Conservation (phyloP, 2,797 vertebrate species). For the Pipistrellus pygmaeus region DNA sequence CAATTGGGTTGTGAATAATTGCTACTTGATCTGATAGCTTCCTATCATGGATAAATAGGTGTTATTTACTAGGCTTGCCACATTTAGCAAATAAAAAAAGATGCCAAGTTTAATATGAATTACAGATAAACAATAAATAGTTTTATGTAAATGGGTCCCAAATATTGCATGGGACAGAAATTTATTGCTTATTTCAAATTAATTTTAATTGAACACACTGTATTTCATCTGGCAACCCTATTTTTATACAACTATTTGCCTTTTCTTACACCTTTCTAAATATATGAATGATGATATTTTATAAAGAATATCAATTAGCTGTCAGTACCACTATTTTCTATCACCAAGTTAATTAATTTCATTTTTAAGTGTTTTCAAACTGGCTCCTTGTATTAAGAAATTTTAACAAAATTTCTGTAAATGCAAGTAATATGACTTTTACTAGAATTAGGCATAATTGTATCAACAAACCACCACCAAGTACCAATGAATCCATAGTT, state of each 20-base stretch:
- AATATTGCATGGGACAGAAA: conserved; percentile 35
- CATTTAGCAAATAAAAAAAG: conserved; percentile 60
- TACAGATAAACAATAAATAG: not conserved
- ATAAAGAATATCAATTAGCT: conserved; percentile 50
- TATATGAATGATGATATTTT: conserved; percentile 30
- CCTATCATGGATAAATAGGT: conserved; percentile 50
- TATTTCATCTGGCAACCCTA: conserved; percentile 28
- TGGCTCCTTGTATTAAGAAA: conserved; percentile 45
- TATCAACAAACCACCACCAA: conserved; percentile 44
- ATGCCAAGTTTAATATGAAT: conserved; percentile 52
- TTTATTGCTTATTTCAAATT: conserved; percentile 50
- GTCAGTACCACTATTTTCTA: conserved; percentile 47
- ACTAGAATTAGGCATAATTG: not conserved
- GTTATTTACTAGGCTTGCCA: conserved; percentile 42
- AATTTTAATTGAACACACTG: not conserved
- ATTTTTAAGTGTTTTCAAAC: conserved; percentile 10
- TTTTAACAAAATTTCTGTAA: conserved; percentile 25
- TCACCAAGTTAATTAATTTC: not conserved
- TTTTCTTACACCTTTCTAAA: conserved; percentile 51
- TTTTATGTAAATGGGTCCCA: not conserved
- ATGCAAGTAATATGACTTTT: conserved; percentile 31
- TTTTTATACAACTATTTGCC: conserved; percentile 4
- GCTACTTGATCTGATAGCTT: conserved; percentile 65
- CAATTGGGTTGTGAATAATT: conserved; percentile 53
- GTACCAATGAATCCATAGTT: not conserved